Conservation (phyloP, 1,140 invertebrate genomes). For the Monomorium pharaonis region DNA sequence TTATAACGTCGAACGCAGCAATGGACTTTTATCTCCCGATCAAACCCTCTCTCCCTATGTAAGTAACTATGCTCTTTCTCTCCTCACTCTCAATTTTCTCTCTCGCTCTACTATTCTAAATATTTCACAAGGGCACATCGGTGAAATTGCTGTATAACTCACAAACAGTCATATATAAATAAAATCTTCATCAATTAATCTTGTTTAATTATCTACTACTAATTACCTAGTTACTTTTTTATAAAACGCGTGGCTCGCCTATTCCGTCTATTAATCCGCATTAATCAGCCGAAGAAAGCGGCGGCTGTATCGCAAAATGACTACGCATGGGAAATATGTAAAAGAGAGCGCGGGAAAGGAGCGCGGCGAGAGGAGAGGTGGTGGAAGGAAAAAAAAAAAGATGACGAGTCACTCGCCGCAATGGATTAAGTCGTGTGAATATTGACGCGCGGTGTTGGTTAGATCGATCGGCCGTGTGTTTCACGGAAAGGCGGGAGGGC, state of each 20-base stretch:
- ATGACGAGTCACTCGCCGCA: constrained; percentile 75
- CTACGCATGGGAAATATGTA: constrained; percentile 21
- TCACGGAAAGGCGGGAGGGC: constrained; percentile 63
- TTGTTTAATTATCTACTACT: neutral
- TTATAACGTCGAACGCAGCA: constrained; percentile 71
- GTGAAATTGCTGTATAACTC: neutral
- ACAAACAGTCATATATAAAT: neutral
- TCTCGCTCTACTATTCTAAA: neutral
- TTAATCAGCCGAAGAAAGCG: constrained; percentile 31
- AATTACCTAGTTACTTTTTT: neutral
- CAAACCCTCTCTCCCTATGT: neutral
- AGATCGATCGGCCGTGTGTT: constrained; percentile 83
- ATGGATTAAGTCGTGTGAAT: constrained; percentile 72
- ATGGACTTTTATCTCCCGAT: constrained; percentile 41
- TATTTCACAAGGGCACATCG: neutral
- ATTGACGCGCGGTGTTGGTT: constrained; percentile 72
- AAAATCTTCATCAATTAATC: neutral
- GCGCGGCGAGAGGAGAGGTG: constrained; percentile 10
- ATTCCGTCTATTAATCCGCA: neutral
- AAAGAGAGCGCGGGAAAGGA: neutral
- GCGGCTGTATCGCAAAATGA: constrained; percentile 22
- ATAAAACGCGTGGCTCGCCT: neutral
- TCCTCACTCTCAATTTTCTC: neutral
- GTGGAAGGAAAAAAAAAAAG: constrained; percentile 36
- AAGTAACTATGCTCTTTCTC: neutral